Base-by-base conservation (phyloP, 2,797 vertebrate species). In the Tympanoctomys barrerae region DNA sequence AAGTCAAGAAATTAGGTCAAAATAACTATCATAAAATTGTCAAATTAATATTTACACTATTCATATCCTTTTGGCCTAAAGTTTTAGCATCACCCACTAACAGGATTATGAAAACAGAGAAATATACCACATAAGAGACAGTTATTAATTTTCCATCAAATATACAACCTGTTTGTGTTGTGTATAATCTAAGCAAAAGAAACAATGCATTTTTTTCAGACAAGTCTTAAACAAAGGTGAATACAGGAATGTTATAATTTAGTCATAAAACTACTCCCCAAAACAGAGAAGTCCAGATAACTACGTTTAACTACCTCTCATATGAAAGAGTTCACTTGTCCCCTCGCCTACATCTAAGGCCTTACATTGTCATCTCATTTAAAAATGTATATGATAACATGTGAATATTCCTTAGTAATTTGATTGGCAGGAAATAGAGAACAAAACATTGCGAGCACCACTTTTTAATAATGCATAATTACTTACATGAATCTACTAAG, bases 381-480 rank as follows among this genome's bases (percentile, higher is more conserved):
- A 49, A 90, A 96, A 89, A 85, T 77, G 68, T 90, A 62, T 75
- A 81, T 77, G 81, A 96, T 90, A 61, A 82, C 96, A 96, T 52
- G 36, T 78, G 77, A 96, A 81, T 95, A 85, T 90, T 87, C 64
- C 91, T 91, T 94, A 70, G 46, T 92, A 94, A 97, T 73, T 46
- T 95, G 52, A 92, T 97, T 98, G 97, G 95, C 87, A 98, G 91
- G 96, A 98, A 97, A 95, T 93, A 71, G 36, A 86, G 70, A 96
- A 81, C 75, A 89, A 98, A 97, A 93, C 94, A 97, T 97, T 97
- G 96, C 49, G 97, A 97, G 80, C 71, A 87, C 14, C 9, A 61
- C 91, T 96, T 97, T 97, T 97, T 97, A 98, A 98, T 97, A 98
- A 96, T 97, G 96, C 95, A 98, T 98, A 97, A 98, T 97, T 97